These are phyloP conservation scores for Panagrolaimus sp. DNA, from an alignment of 1,140 invertebrate species.

Conservation along the genomic window DNA sequence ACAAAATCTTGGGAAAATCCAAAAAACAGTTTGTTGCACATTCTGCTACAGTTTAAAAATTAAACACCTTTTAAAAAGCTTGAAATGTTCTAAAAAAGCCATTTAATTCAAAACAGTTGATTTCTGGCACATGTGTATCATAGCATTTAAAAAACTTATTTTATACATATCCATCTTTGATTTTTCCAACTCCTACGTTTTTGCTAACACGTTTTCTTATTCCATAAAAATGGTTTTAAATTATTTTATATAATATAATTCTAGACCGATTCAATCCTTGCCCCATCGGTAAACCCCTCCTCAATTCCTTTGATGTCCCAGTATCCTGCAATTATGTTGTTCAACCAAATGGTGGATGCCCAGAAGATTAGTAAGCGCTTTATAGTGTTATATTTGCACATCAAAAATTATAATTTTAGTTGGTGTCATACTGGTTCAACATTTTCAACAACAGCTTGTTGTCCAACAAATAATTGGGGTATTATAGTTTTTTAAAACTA, in stretches of 20 bases:
- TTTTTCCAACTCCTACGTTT: too few relatives aligned
- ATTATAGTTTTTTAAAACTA: neutral
- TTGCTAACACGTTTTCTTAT: too few relatives aligned
- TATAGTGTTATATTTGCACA: constrained; percentile 10
- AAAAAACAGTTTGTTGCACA: too few relatives aligned
- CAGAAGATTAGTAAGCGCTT: constrained; percentile 45
- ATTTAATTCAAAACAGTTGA: too few relatives aligned
- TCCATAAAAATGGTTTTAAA: neutral
- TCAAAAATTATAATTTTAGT: neutral
- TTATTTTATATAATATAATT: constrained; percentile 16
- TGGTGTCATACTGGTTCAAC: constrained; percentile 44
- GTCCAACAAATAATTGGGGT: constrained; percentile 35
- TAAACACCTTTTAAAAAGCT: too few relatives aligned
- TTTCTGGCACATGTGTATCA: too few relatives aligned
- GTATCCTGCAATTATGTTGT: constrained; percentile 55
- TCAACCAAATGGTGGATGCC: constrained; percentile 55
- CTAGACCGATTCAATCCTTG: constrained; percentile 48
- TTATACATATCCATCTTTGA: too few relatives aligned
- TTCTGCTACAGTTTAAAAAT: too few relatives aligned
- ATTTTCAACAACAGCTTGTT: constrained; percentile 53
- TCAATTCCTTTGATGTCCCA: constrained; percentile 50
- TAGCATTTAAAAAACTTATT: too few relatives aligned
- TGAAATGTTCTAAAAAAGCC: too few relatives aligned
- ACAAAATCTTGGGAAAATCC: too few relatives aligned
- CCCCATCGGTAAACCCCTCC: constrained; percentile 45